Base-by-base conservation (phyloP, 2,888 invertebrate genomes). In the Archips crataeganus region DNA sequence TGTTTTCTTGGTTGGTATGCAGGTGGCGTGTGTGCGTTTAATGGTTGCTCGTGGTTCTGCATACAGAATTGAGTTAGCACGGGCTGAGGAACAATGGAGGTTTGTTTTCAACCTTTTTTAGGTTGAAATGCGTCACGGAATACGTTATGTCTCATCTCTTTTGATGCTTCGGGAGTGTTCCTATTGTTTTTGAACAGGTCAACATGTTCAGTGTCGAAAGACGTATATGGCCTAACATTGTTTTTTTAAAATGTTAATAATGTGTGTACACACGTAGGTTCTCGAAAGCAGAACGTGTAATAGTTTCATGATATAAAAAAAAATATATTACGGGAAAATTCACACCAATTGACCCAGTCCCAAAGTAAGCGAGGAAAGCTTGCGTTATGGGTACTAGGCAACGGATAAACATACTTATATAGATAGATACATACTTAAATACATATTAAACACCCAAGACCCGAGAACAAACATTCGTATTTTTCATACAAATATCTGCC, bases 1-100 rank as follows among this genome's bases (percentile, higher is more conserved):
- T 88, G 88, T 89, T 90, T 85, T 84, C 78, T 84, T 81, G 68
- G 79, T 80, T 80, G 78, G 85, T 81, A 86, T 86, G 87, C 85
- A 81, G 78, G 78, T 71, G 76, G 81, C 82, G 82, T 76, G 71
- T 77, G 77, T 75, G 78, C 77, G 59, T 80, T 65, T 71, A 71
- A 68, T 74, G 71, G 51, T 23, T 15, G 51, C 32, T 61, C 36
- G 36, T 67, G 70, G 68, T 42, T 67, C 57, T 67, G 75, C 74
- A 75, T 75, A 75, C 75, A 42, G 13, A 71, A 69, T 63, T 59
- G 64, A 59, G 73, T 42, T 36, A 32, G 65, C 51, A 36, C 23
- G 74, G 75, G 78, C 76, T 54, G 75, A 70, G 75, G 77, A 86
- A 91, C 91, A 90, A 90, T 87, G 77, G 85, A 71, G 70, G 62